Base-by-base conservation (phyloP, 35 echinoderm and acorn worm species). In the Ophiothrix spiculata region DNA sequence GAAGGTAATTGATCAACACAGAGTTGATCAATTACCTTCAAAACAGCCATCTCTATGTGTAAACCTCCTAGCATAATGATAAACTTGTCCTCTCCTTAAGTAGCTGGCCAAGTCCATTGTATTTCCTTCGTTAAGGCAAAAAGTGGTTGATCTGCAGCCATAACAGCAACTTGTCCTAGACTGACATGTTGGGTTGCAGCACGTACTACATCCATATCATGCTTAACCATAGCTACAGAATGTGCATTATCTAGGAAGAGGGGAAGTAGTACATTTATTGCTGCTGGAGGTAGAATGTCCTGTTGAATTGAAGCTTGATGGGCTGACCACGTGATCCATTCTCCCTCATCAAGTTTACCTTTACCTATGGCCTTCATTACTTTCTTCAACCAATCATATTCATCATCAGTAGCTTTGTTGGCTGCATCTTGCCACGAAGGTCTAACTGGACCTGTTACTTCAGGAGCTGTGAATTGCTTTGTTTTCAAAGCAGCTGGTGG, bases 191-290 rank as follows among this genome's bases (percentile, higher is more conserved):
- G 19, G 14, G 64, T 41, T 17, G 64, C 64, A 0, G 32, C 37
- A 14, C 40, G 34, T 1, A 90, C 42, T 11, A 87, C 73, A 87
- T 86, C 41, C 77, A 94, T 91, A 0, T 39, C 40, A 75, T 91
- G 88, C 37, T 83, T 81, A 0, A 94, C 87, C 93, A 87, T 94
- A 1, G 83, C 93, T 17, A 80, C 39, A 25, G 93, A 77, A 29
- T 91, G 74, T 13, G 88, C 87, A 21, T 39, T 77, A 35, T 94
- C 93, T 36, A 36, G 73, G 40, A 94, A 91, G n/a, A 94, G 79
- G 41, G 88, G 85, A 2, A 94, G 46, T 11, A 87, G 56, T 14
- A 79, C 45, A 35, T 29, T 79, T 1, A 82, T 32, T 37, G 49
- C 76, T 10, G 77, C 35, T 38, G 73, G 80, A 23, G 3, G 14